Evolutionary conservation across 2,797 vertebrate genomes (phyloP).

Genomic region (Pachyuromys duprasi): DNA sequence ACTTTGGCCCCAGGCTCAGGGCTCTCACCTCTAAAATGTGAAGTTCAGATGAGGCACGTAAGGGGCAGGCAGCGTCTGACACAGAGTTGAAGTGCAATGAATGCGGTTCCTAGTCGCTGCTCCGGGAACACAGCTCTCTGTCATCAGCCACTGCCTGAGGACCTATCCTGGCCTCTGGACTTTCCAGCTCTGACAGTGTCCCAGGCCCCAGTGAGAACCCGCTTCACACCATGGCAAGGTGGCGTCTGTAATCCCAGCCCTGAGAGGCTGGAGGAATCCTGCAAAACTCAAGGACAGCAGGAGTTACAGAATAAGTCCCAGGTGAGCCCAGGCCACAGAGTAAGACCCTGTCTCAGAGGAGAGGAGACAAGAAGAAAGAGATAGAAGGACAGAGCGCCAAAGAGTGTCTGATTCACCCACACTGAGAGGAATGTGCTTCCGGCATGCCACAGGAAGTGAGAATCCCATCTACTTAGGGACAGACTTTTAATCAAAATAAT

Average conservation of each 20-base stretch:
- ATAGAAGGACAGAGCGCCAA: background rate
- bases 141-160: background rate
- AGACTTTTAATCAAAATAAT: conserved; percentile 54
- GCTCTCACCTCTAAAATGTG: background rate
- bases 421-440: background rate
- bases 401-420: background rate
- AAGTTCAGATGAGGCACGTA: background rate
- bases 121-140: background rate
- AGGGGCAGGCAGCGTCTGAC: background rate
- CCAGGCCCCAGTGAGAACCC: background rate
- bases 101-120: background rate
- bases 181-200: background rate
- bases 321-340: background rate
- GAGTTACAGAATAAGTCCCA: background rate
- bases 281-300: background rate
- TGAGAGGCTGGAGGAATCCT: background rate
- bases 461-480: background rate
- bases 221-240: background rate
- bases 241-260: background rate
- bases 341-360: background rate
- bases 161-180: background rate
- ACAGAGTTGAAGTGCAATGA: background rate
- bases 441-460: background rate
- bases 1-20: background rate
- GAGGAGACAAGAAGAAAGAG: too few relatives aligned